Base-by-base conservation (phyloP, 2,113 vertebrate genomes). In the Marcusenius ussheri region DNA sequence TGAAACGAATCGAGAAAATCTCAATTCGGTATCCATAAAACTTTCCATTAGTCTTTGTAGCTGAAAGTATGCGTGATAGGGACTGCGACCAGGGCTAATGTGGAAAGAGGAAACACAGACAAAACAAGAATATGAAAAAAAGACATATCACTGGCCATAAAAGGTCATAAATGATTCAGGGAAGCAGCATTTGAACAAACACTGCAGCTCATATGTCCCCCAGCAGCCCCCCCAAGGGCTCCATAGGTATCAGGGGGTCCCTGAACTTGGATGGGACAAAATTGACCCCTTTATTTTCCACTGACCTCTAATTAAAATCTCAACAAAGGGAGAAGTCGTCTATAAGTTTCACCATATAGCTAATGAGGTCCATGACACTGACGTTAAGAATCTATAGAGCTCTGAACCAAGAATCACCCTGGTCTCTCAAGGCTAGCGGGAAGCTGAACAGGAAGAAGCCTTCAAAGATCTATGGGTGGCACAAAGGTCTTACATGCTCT, bases 401-500 rank as follows among this genome's bases (percentile, higher is more conserved):
- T 66, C 58, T 11, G 58, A 70, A 70, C 62, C 8, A 84, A 46
- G 83, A 21, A 84, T 24, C 39, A 24, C 42, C 8, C 17, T 3
- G 35, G 83, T 84, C 47, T 21, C 83, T 10, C 24, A n/a, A 13
- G 46, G 42, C 46, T 11, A 19, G 45, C 31, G 8, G 3, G 10
- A 50, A 15, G n/a, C 46, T 50, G 21, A 17, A 51, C n/a, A 53
- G 53, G 49, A 87, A n/a, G 21, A 31, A 49, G 47, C n/a, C 31
- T 87, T 47, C 27, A 27, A 17, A 87, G 15, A 27, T 47, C 49
- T 35, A 17, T 31, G 13, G 10, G 35, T 5, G 56, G 31, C 51
- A 39, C 51, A 39, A 56, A 31, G 19, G 17, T 39, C 98, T 98
- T 95, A 99, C 98, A 98, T 98, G 98, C 98, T 99, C 92, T 99